Percentiles rank a stretch among this genome's conserved stretches.
phyloP scores from a whole-genome alignment of 1,140 invertebrate species.

The Portunus trituberculatus region DNA sequence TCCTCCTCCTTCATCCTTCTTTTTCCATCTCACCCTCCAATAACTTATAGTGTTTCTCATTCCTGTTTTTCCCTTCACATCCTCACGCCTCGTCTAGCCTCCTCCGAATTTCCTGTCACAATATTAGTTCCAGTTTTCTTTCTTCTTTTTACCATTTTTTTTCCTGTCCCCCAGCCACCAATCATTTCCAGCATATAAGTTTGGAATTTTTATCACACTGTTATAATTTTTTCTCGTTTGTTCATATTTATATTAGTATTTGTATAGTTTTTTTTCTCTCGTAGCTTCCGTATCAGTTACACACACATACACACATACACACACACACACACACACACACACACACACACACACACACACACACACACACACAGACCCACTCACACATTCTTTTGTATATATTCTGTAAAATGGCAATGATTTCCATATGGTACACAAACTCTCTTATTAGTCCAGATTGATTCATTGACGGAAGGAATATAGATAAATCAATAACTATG shows the following conservation, averaged over 20 bases:
- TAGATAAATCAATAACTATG: too few species aligned
- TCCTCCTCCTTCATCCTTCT: too few species aligned
- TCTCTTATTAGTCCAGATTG: too few species aligned
- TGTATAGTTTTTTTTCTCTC: background rate
- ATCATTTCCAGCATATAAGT: constrained; percentile 27
- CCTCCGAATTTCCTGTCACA: too few species aligned
- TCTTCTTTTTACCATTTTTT: constrained; percentile 13
- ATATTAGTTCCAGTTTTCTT: background rate
- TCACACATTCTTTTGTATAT: constrained; percentile 35
- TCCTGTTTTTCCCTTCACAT: too few species aligned
- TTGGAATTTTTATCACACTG: background rate
- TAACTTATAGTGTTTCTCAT: too few species aligned
- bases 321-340: constrained; percentile 41
- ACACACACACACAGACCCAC: constrained; percentile 24
- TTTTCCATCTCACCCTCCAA: too few species aligned
- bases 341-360: constrained; percentile 36
- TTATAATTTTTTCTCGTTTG: too few species aligned
- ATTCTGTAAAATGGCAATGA: background rate
- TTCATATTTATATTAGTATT: constrained; percentile 18
- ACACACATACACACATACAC: background rate
- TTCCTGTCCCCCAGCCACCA: constrained; percentile 3
- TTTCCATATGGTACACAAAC: too few species aligned
- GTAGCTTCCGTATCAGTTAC: background rate
- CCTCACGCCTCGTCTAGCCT: too few species aligned
- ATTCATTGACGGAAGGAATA: too few species aligned